phyloP scores from a whole-genome alignment of 2,888 invertebrate species.

The Monopis laevigella region DNA sequence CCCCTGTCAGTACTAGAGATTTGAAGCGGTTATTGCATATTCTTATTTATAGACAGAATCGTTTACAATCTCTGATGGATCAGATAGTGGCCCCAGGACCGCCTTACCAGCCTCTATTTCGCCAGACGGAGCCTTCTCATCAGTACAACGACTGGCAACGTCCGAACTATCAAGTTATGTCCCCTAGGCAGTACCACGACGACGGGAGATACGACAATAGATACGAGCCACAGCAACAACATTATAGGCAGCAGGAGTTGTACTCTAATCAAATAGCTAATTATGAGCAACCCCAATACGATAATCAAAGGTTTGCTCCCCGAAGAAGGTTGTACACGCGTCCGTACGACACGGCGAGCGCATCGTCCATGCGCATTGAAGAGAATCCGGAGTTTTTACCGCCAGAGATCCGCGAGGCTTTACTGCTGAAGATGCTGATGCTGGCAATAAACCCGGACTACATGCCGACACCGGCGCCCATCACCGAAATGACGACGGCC shows the following conservation, averaged over 20 bases:
- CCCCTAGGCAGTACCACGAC: not conserved
- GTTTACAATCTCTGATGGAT: constrained; percentile 65
- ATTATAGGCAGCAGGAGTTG: constrained; percentile 40
- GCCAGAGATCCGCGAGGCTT: constrained; percentile 75
- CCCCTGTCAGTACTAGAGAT: constrained; percentile 77
- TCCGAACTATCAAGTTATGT: not conserved
- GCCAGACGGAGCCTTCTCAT: constrained; percentile 34
- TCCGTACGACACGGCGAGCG: constrained; percentile 47
- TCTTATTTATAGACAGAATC: constrained; percentile 71
- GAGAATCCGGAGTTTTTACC: constrained; percentile 71
- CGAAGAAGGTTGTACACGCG: constrained; percentile 42
- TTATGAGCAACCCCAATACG: constrained; percentile 50
- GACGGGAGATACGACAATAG: constrained; percentile 48
- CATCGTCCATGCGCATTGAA: constrained; percentile 50
- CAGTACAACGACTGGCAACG: constrained; percentile 41
- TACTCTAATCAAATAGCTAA: constrained; percentile 42
- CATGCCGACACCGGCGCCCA: constrained; percentile 47
- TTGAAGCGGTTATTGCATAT: constrained; percentile 74
- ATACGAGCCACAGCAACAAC: constrained; percentile 20
- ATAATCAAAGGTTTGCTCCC: constrained; percentile 55
- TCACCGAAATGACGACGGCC: constrained; percentile 54
- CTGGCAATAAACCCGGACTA: constrained; percentile 74
- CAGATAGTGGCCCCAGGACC: constrained; percentile 40
- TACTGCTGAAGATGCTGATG: constrained; percentile 76
- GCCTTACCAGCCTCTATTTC: constrained; percentile 37